A percentile compares a stretch with the other conserved stretches of the same genome.
phyloP scores from a whole-genome alignment of 2,888 invertebrate genomes.

The Eledona agricola region DNA sequence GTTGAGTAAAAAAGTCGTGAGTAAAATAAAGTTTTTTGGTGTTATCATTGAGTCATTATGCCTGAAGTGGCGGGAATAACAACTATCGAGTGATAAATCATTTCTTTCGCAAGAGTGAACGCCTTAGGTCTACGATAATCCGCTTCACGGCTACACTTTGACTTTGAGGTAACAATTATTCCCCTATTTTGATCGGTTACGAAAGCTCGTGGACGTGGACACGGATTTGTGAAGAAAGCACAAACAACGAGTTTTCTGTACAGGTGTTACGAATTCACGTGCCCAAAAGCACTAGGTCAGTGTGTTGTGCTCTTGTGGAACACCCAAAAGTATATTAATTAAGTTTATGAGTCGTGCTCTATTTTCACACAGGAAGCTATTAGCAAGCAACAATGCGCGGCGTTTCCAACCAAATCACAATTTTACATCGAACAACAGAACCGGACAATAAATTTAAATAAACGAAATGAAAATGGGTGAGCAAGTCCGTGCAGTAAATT shows the following conservation, averaged over 20 bases:
- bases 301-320: constrained; percentile 25
- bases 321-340: constrained; percentile 10
- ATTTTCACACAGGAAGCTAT: constrained; percentile 24
- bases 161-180: too few species aligned
- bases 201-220: too few species aligned
- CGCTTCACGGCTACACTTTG: constrained; percentile 9
- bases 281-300: constrained; percentile 26
- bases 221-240: too few species aligned
- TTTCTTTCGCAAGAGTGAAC: constrained; percentile 19
- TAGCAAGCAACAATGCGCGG: too few species aligned
- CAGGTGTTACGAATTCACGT: too few species aligned
- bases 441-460: constrained; percentile 11
- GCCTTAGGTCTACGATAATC: constrained; percentile 11
- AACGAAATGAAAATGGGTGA: constrained; percentile 23
- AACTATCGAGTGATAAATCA: constrained; percentile 9
- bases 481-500: constrained; percentile 21
- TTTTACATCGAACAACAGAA: too few species aligned
- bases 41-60: constrained; percentile 8
- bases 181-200: too few species aligned
- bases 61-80: constrained; percentile 1
- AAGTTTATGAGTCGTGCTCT: constrained; percentile 5
- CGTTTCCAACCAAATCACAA: too few species aligned
- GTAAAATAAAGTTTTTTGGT: too few species aligned
- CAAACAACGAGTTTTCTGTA: too few species aligned
- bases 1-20: too few species aligned